Base-by-base conservation (phyloP, 2,113 vertebrate genomes). In the Takifugu flavidus region DNA sequence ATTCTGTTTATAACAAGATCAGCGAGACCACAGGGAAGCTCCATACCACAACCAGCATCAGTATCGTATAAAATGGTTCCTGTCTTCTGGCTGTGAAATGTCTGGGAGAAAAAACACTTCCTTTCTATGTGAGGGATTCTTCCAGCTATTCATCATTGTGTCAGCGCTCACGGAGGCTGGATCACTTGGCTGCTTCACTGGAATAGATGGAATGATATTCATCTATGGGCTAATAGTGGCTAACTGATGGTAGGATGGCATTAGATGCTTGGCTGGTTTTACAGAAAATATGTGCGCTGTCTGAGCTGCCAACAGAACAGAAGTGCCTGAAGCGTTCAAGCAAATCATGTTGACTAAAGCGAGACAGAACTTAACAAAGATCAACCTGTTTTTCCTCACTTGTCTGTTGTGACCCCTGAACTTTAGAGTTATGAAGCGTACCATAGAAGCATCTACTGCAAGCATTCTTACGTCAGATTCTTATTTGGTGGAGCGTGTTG, bases 71-170 rank as follows among this genome's bases (percentile, higher is more conserved):
- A 83, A 65, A 82, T 62, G 53, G 20, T 64, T 65, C 52, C 25
- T 67, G 62, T 78, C 73, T 77, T 62, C 69, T 76, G 67, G 62
- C 73, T 79, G 71, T 71, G 78, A 82, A 74, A 84, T 64, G 65
- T 85, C 81, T 78, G 72, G 70, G 62, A 80, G 79, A 70, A 82
- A 83, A 81, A 75, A 60, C 65, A 63, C 77, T 74, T 66, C 45
- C 64, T 76, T 78, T 80, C 53, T 72, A 66, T 68, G 75, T 78
- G 83, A 84, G 65, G 59, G 65, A 77, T 75, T 76, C 81, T 73
- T 73, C 62, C 68, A 70, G 82, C 79, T 68, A 85, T 89, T 90
- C 80, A 87, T 91, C 85, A 87, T 79, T 77, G 74, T 89, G 86
- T 84, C 86, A 88, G 70, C 46, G 7, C 71, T 70, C 82, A 78